These are phyloP conservation scores for Peromyscus eremicus DNA, from an alignment of 2,797 vertebrate genomes.

Conservation along the genomic window DNA sequence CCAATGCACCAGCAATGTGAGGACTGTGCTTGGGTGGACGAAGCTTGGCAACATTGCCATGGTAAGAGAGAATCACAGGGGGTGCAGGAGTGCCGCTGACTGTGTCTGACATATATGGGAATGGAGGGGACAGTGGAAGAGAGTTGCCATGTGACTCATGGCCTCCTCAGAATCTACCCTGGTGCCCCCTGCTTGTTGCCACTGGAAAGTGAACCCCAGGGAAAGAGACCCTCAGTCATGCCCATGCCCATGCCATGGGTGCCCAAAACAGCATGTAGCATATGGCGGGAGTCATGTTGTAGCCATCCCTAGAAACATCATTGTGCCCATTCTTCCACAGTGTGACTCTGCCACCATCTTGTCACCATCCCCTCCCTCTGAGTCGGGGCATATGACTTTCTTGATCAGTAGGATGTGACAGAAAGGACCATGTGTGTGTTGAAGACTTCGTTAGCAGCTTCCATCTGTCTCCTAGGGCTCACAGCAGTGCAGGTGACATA, in stretches of 20 bases:
- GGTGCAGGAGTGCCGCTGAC: too few relatives aligned
- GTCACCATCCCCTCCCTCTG: neutral
- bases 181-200: neutral
- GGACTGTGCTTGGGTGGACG: neutral
- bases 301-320: neutral
- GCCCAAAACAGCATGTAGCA: neutral
- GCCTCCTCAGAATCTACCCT: neutral
- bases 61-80: neutral
- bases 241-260: neutral
- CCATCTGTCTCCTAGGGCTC: neutral
- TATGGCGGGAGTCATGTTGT: neutral
- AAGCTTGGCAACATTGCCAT: neutral
- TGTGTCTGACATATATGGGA: fast-evolving
- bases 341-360: neutral
- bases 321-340: fast-evolving
- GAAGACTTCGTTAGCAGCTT: neutral
- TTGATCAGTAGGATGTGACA: neutral
- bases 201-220: neutral
- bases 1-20: neutral
- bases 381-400: neutral
- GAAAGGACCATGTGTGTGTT: neutral
- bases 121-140: neutral
- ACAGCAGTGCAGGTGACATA: neutral
- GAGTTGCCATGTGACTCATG: neutral
- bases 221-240: too few relatives aligned